A percentile compares a stretch with the other conserved stretches of the same genome.
Evolutionary conservation across 2,797 vertebrate genomes (phyloP).

Genomic region (Bufotes viridis): DNA sequence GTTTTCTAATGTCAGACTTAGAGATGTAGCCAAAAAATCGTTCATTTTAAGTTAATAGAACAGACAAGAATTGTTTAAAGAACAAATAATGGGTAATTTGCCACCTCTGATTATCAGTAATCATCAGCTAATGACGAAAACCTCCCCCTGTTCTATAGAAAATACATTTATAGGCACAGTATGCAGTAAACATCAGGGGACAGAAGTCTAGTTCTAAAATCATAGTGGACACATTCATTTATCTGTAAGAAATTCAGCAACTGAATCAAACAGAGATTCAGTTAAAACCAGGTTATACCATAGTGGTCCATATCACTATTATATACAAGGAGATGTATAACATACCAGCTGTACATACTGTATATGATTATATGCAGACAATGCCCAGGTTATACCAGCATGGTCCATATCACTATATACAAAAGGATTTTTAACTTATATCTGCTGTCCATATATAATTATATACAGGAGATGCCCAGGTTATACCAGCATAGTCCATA

Average conservation of each 20-base stretch:
- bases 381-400: neutral
- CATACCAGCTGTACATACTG: neutral
- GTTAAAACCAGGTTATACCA: neutral
- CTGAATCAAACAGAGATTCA: neutral
- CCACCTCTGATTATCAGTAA: neutral
- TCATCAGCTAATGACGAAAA: neutral
- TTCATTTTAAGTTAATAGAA: neutral
- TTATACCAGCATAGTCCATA: too few species aligned
- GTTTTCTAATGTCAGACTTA: conserved; percentile 20
- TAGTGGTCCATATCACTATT: too few species aligned
- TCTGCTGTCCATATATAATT: too few species aligned
- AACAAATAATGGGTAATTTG: neutral
- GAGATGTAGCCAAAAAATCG: neutral
- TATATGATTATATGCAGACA: neutral
- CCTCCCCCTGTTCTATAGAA: neutral
- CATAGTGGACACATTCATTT: neutral
- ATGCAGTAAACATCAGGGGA: neutral
- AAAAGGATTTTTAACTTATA: too few species aligned
- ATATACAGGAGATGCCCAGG: too few species aligned
- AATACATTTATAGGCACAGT: neutral
- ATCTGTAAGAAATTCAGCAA: neutral
- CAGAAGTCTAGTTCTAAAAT: neutral
- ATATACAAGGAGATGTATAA: neutral
- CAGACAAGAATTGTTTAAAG: neutral
- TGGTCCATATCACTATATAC: too few species aligned